Evolutionary conservation across 2,888 invertebrate species (phyloP), one percentile per base, ranked within the genome.

Genomic region (Drosophila maculinotata): DNA sequence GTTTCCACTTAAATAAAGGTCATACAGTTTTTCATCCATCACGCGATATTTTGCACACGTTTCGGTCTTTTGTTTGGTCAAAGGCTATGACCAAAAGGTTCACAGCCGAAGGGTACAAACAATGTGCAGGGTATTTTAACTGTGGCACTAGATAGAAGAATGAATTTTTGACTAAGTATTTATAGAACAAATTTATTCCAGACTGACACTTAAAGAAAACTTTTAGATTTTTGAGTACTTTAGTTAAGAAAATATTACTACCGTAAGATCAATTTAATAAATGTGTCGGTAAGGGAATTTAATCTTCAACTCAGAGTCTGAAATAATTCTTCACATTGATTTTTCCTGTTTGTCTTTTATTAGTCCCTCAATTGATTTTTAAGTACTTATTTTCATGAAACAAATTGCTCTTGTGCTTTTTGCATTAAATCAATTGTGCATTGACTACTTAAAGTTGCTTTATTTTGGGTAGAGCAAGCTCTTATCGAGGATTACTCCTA

Each of bases 311-410:
- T 10, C 9, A 2, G 3, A 36, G 12, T 23, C 9, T 12, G 6
- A 10, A 7, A 12, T 14, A n/a, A 1, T 8, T 3, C 9, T 12
- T 8, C 10, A 17, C 2, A 9, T 9, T 36, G 8, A 1, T 8
- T 3, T 44, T 35, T 26, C n/a, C 4, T 63, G 41, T 33, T 60
- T 42, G 36, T 23, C 44, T 30, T 44, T 39, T 17, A 38, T 9
- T 17, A 9, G 23, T 6, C 15, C 25, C 41, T 28, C 72, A 80
- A 69, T 66, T 62, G 53, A 73, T 73, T 73, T 76, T 72, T 38
- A 54, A 49, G 39, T 15, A 33, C 26, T 28, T 35, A 44, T 25
- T 53, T 53, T 30, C n/a, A 35, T 30, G 15, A 9, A 35, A 45
- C 44, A 35, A 66, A 39, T 23, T 38, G 28, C 15, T 25, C 25